These are phyloP conservation scores for Drosophila willistoni DNA, from an alignment of 1,140 invertebrate species.

Conservation along the genomic window DNA sequence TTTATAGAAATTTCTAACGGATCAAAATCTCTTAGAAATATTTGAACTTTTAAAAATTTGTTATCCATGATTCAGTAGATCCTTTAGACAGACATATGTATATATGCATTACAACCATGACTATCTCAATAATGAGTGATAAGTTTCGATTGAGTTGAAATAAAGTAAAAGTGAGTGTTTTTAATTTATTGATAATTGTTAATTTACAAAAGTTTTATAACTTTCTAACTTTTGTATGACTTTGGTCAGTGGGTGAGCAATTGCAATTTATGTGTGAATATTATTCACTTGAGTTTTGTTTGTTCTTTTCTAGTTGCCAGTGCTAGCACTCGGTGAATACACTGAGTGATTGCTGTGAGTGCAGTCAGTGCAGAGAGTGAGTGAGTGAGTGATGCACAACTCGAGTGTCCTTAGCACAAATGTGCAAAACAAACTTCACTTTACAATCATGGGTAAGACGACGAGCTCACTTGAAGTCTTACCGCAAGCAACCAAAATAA, in stretches of 20 bases:
- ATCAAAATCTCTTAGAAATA: too few species aligned
- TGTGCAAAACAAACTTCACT: slow-evolving; percentile 74
- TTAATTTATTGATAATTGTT: too few species aligned
- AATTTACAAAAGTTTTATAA: too few species aligned
- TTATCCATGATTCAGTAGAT: too few species aligned
- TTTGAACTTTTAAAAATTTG: too few species aligned
- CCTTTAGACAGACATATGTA: too few species aligned
- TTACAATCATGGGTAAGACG: slow-evolving; percentile 55
- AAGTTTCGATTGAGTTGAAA: too few species aligned
- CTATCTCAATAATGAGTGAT: too few species aligned
- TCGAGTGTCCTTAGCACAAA: slow-evolving; percentile 70
- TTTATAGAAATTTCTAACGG: too few species aligned
- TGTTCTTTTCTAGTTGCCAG: slow-evolving; percentile 5
- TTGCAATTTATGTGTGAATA: slow-evolving; percentile 27
- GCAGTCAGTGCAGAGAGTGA: slow-evolving; percentile 8
- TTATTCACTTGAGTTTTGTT: slow-evolving; percentile 53
- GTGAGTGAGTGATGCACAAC: slow-evolving; percentile 47
- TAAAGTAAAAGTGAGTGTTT: too few species aligned
- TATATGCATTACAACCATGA: too few species aligned
- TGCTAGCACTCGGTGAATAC: background rate
- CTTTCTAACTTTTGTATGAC: background rate
- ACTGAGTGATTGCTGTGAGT: background rate
- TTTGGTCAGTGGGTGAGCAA: background rate
- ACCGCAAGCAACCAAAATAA: slow-evolving; percentile 70
- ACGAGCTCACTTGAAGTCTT: slow-evolving; percentile 55